Conservation (phyloP, 2,888 invertebrate genomes). For the Dorcus hopei region DNA sequence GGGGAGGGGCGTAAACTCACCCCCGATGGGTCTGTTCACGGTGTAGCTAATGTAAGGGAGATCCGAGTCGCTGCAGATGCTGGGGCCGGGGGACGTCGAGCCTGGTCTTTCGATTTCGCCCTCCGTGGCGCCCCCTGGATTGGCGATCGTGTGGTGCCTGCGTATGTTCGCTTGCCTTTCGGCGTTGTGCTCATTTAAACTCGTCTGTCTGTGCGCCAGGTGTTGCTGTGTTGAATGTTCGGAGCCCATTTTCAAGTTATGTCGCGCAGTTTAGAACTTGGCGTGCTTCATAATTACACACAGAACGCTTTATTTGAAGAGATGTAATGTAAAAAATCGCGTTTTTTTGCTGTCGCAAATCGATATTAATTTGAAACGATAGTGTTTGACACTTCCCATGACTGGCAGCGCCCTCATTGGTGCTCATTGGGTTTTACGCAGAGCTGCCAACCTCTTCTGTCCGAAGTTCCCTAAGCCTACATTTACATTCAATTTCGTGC, state of each 20-base stretch:
- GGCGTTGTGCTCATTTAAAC: constrained; percentile 25
- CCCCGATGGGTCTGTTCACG: constrained; percentile 83
- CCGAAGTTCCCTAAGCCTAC: too few species aligned
- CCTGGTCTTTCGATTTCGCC: constrained; percentile 58
- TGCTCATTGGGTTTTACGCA: too few species aligned
- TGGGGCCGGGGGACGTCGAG: constrained; percentile 80
- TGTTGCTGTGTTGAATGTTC: constrained; percentile 43
- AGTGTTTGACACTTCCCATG: too few species aligned
- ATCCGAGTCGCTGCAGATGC: constrained; percentile 85
- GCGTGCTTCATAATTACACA: too few species aligned
- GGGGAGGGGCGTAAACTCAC: constrained; percentile 43
- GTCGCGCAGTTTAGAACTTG: too few species aligned
- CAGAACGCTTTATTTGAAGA: too few species aligned
- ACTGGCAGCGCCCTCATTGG: too few species aligned
- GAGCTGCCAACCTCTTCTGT: too few species aligned
- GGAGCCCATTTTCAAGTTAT: constrained; percentile 41
- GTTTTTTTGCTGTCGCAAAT: too few species aligned
- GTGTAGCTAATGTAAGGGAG: constrained; percentile 90
- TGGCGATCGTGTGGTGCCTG: constrained; percentile 48
- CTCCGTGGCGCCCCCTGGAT: constrained; percentile 39
- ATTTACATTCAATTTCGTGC: too few species aligned
- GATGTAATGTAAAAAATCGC: too few species aligned
- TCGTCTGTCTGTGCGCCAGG: constrained; percentile 33
- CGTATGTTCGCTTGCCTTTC: constrained; percentile 34
- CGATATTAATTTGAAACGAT: too few species aligned